These are phyloP conservation scores for Bostrychus sinensis DNA, from an alignment of 2,113 vertebrate genomes.

Conservation along the genomic window DNA sequence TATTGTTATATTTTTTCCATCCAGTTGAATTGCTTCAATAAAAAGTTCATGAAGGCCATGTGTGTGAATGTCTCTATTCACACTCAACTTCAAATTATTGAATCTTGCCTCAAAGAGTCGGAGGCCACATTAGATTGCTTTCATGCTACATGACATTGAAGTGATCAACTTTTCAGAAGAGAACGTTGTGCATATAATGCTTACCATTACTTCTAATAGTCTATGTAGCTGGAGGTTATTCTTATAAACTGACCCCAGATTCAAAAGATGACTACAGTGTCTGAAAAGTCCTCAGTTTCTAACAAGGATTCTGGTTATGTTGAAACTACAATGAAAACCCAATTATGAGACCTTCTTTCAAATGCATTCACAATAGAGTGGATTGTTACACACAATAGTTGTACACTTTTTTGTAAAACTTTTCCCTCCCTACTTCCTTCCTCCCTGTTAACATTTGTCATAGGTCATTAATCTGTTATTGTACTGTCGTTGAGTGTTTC, in stretches of 20 bases:
- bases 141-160: slow-evolving; percentile 18
- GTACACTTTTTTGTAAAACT: too few relatives aligned
- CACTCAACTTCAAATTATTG: slow-evolving; percentile 11
- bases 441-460: too few relatives aligned
- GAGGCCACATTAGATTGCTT: slow-evolving; percentile 20
- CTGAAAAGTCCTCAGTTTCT: not conserved
- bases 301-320: too few relatives aligned
- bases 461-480: too few relatives aligned
- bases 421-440: too few relatives aligned
- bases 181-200: slow-evolving; percentile 45
- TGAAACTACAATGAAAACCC: too few relatives aligned
- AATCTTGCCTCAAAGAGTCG: slow-evolving; percentile 8
- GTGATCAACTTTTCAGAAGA: slow-evolving; percentile 19
- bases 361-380: too few relatives aligned
- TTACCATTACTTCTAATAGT: too few relatives aligned
- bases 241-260: slow-evolving; percentile 77
- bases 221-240: not conserved
- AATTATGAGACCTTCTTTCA: too few relatives aligned
- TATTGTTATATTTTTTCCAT: not conserved
- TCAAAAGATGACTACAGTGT: slow-evolving; percentile 72
- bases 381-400: too few relatives aligned
- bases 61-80: slow-evolving; percentile 7
- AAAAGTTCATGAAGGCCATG: slow-evolving; percentile 6
- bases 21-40: slow-evolving; percentile 7
- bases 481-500: too few relatives aligned